Conservation (phyloP, 2,797 vertebrate genomes). For the Mus caroli region DNA sequence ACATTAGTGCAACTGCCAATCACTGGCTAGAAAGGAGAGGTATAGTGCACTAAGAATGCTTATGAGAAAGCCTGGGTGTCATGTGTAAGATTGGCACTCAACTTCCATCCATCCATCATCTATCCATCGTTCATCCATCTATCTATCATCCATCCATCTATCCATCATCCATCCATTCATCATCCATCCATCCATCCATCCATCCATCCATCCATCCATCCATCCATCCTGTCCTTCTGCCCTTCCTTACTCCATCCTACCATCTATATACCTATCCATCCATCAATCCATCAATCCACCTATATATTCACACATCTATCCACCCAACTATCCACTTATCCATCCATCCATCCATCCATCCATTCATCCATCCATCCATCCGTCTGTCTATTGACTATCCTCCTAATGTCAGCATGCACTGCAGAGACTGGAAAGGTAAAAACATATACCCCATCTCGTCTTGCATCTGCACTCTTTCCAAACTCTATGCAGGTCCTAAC, state of each 20-base stretch:
- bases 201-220: not conserved
- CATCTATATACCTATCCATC: not conserved
- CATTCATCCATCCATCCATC: not conserved
- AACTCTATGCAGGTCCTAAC: not conserved
- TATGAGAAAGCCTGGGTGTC: not conserved
- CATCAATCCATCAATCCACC: too few relatives aligned
- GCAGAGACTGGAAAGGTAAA: not conserved
- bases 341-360: not conserved
- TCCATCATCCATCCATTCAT: not conserved
- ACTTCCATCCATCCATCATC: too few relatives aligned
- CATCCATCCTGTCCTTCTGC: not conserved
- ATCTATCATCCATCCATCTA: not conserved
- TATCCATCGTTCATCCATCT: not conserved
- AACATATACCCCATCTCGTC: not conserved
- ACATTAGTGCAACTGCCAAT: not conserved
- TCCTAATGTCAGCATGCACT: not conserved
- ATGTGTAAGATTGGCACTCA: not conserved
- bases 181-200: not conserved
- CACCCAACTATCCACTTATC: not conserved
- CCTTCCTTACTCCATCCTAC: too few relatives aligned
- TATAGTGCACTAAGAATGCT: not conserved
- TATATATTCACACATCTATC: too few relatives aligned
- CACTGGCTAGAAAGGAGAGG: not conserved
- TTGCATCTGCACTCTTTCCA: not conserved
- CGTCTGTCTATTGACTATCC: not conserved